Evolutionary conservation across 2,797 vertebrate species (phyloP).

Genomic region (Gallirallus australis): DNA sequence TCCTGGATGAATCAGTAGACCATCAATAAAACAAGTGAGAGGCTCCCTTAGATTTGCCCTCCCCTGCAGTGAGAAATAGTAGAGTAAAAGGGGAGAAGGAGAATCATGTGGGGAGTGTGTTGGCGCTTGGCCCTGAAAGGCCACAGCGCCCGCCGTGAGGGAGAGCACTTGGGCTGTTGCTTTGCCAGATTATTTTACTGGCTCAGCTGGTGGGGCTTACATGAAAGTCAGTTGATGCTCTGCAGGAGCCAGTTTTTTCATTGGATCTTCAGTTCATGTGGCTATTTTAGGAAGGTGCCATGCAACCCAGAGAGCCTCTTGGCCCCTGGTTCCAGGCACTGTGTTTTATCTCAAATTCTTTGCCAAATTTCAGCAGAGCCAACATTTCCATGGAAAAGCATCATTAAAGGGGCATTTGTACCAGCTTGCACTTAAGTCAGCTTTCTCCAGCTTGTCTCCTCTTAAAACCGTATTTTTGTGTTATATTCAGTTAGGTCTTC

Average conservation of each 20-base stretch:
- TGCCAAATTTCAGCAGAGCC: constrained; percentile 26
- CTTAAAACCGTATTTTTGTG: background rate
- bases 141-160: background rate
- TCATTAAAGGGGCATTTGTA: background rate
- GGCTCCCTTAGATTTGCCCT: background rate
- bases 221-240: constrained; percentile 51
- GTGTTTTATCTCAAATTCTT: background rate
- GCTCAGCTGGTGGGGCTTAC: constrained; percentile 46
- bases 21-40: background rate
- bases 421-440: background rate
- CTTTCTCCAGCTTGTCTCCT: background rate
- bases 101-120: background rate
- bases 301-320: background rate
- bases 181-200: constrained; percentile 42
- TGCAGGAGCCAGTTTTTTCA: constrained; percentile 16
- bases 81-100: background rate
- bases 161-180: constrained; percentile 6
- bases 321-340: background rate
- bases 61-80: background rate
- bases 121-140: constrained; percentile 1
- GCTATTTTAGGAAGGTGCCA: constrained; percentile 63
- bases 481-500: background rate
- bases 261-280: background rate
- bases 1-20: background rate
- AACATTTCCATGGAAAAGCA: background rate